Evolutionary conservation across 2,888 invertebrate genomes (phyloP).

Genomic region (Erebia aethiops): DNA sequence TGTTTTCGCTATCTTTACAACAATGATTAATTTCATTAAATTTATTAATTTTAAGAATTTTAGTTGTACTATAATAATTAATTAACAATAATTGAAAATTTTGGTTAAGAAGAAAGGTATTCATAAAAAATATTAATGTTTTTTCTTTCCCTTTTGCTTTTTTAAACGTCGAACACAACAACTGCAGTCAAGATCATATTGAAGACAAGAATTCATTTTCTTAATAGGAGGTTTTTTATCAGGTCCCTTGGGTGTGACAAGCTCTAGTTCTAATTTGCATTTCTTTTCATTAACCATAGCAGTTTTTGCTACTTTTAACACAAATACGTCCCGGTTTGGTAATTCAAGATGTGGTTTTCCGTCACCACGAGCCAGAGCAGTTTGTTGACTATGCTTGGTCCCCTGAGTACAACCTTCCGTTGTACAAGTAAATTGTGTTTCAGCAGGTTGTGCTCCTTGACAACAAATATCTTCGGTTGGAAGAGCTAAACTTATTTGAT

Average conservation of each 20-base stretch:
- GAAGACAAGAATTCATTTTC: constrained; percentile 60
- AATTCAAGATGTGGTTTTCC: constrained; percentile 60
- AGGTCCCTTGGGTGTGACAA: constrained; percentile 85
- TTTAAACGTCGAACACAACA: constrained; percentile 59
- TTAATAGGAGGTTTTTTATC: constrained; percentile 79
- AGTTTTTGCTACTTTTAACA: constrained; percentile 87
- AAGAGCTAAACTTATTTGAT: constrained; percentile 69
- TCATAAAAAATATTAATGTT: constrained; percentile 18
- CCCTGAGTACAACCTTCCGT: constrained; percentile 70
- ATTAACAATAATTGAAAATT: neutral
- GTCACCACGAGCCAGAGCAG: constrained; percentile 59
- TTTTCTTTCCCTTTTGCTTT: constrained; percentile 53
- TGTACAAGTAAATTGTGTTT: constrained; percentile 73
- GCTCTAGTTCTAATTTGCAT: constrained; percentile 85
- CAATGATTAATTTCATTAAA: neutral
- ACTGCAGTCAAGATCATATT: constrained; percentile 68
- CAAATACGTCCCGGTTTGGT: constrained; percentile 83
- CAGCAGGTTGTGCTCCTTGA: constrained; percentile 59
- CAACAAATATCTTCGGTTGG: constrained; percentile 69
- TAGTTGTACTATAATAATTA: too few species aligned
- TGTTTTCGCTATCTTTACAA: neutral
- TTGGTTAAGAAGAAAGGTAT: neutral
- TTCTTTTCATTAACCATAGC: constrained; percentile 85
- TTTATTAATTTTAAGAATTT: neutral
- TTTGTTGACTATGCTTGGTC: constrained; percentile 63